Evolutionary conservation across 2,888 invertebrate genomes (phyloP), one percentile per base, ranked within the genome.

Genomic region (Catocala sponsa): DNA sequence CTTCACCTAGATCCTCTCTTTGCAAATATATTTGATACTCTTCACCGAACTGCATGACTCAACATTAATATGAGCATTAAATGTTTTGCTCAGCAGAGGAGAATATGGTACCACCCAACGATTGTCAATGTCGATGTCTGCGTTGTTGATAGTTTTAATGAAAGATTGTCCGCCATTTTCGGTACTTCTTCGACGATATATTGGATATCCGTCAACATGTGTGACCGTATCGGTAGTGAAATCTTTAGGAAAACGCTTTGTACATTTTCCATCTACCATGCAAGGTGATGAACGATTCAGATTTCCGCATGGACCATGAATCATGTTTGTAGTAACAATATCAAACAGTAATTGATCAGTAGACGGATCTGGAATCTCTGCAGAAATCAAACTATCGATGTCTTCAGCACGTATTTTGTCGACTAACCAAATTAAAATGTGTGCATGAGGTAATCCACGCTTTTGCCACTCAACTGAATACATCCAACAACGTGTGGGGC

Each of bases 41-140:
- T 68, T 55, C n/a, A 63, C 63, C 0, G 63, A 60, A 64, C 51
- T 50, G 55, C 63, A 68, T n/a, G 12, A 52, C 33, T 68, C 61
- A 41, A 61, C 61, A n/a, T 68, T 68, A 0, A 60, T 50, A 11
- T 65, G 60, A 38, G 57, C 50, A 9, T 65, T 38, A 7, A 12
- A 60, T n/a, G 55, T 65, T 35, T 48, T 62, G 6, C 13, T 41
- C 5, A 62, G 53, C 4, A 62, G 11, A 15, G 61, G 56, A 0
- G 33, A 53, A 49, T 56, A 55, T 38, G 60, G 60, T 1, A 55
- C 61, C 38, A 62, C 59, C 74, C 65, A 66, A 66, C 56, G 55
- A 53, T 55, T 55, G 15, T 60, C 51, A 60, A 55, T 43, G n/a
- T 65, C 63, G 35, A 63, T 54, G 57, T 58, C 44, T 50, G 35